Conservation (phyloP, 2,888 invertebrate genomes). For the Plebejus melissa region DNA sequence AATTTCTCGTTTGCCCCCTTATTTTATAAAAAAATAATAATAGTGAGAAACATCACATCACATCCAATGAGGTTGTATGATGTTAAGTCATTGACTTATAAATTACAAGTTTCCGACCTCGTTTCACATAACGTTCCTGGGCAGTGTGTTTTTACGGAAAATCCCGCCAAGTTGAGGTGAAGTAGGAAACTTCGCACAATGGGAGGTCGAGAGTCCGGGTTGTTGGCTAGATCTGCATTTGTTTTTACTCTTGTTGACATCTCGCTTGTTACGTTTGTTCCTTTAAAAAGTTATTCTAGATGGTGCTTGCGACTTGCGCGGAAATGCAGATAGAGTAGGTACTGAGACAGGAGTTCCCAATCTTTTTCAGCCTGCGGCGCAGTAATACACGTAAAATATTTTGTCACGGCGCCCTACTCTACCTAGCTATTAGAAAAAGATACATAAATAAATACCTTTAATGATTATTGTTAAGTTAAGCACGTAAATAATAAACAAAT, state of each 20-base stretch:
- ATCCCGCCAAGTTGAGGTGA: not conserved
- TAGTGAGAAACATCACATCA: not conserved
- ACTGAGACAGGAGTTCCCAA: too few relatives aligned
- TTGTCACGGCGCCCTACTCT: too few relatives aligned
- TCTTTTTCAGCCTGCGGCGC: too few relatives aligned
- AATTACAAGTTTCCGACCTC: not conserved
- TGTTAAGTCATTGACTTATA: not conserved
- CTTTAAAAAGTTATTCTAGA: not conserved
- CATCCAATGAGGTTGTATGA: too few relatives aligned
- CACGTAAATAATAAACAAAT: too few relatives aligned
- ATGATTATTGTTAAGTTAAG: too few relatives aligned
- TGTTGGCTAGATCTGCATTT: slow-evolving; percentile 7
- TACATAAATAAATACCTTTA: too few relatives aligned
- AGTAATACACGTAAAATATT: too few relatives aligned
- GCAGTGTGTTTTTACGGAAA: slow-evolving; percentile 14
- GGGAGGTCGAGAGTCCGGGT: slow-evolving; percentile 4
- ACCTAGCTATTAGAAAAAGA: too few relatives aligned
- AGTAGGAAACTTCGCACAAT: slow-evolving; percentile 8
- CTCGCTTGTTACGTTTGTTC: not conserved
- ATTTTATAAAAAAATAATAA: not conserved
- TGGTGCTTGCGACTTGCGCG: not conserved
- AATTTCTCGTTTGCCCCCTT: too few relatives aligned
- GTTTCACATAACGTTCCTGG: not conserved
- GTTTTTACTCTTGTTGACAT: slow-evolving; percentile 16
- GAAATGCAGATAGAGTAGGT: too few relatives aligned